Conservation (phyloP, 2,113 vertebrate species). For the Proterorhinus semilunaris region DNA sequence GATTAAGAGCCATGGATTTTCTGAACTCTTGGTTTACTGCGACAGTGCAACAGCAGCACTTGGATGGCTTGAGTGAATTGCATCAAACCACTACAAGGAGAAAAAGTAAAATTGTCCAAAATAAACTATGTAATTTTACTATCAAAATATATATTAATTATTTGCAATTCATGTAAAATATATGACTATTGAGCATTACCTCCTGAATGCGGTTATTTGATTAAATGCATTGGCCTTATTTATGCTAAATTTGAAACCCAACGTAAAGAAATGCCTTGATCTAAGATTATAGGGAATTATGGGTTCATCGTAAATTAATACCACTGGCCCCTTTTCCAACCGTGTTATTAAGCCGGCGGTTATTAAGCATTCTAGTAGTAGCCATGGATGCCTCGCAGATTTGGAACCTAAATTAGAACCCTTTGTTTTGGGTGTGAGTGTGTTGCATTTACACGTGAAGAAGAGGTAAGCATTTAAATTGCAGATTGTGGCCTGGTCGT, state of each 20-base stretch:
- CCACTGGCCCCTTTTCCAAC: not conserved
- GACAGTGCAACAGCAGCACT: not conserved
- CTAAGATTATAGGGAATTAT: no score
- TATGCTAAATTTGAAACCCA: no score
- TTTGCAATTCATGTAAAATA: no score
- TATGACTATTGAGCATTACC: no score
- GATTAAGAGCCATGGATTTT: conserved; percentile 58
- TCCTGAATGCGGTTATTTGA: no score
- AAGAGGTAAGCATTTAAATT: conserved; percentile 38
- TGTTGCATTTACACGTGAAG: conserved; percentile 31
- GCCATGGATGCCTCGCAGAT: not conserved
- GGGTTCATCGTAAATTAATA: no score
- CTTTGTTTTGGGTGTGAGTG: conserved; percentile 9
- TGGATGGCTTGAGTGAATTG: not conserved
- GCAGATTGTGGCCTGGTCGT: conserved; percentile 27
- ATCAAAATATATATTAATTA: no score
- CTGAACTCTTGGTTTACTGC: conserved; percentile 13
- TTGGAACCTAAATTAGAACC: not conserved
- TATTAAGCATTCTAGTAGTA: conserved; percentile 12
- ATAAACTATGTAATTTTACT: not conserved
- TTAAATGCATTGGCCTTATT: no score
- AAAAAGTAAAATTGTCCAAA: not conserved
- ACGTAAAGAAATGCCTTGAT: no score
- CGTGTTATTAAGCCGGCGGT: no score
- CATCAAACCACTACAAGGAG: not conserved